Conservation (phyloP, 2,888 invertebrate genomes). For the Rhynchonema sp. region DNA sequence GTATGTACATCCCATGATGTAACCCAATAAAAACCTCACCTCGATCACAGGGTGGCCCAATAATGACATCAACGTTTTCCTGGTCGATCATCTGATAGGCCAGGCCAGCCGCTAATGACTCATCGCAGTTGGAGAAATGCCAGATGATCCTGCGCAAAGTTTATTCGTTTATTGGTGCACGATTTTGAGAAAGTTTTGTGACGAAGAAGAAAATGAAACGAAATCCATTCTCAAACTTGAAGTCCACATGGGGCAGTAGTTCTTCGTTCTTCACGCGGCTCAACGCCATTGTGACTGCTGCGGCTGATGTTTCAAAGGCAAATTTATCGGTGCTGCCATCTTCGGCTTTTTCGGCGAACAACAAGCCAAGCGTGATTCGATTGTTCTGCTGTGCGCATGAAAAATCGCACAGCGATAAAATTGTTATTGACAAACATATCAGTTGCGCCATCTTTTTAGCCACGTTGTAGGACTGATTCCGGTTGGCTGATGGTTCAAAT, state of each 20-base stretch:
- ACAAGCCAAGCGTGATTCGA: background rate
- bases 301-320: background rate
- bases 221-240: background rate
- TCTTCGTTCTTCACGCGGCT: background rate
- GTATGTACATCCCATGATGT: no score
- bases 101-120: background rate
- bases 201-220: background rate
- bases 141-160: background rate
- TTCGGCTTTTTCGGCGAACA: background rate
- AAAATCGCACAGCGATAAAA: no score
- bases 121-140: slow-evolving; percentile 3
- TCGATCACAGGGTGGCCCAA: slow-evolving; percentile 1
- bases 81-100: background rate
- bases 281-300: background rate
- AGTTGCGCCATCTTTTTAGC: no score
- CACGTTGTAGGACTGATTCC: no score
- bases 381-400: background rate
- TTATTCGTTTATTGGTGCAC: background rate
- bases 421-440: no score
- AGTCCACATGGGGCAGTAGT: background rate
- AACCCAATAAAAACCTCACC: no score
- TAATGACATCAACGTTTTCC: slow-evolving; percentile 2
- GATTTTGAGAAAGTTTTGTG: background rate
- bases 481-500: no score
- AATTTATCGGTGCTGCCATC: slow-evolving; percentile 6